Conservation (phyloP, 2,888 invertebrate genomes). For the Hybos culiciformis region DNA sequence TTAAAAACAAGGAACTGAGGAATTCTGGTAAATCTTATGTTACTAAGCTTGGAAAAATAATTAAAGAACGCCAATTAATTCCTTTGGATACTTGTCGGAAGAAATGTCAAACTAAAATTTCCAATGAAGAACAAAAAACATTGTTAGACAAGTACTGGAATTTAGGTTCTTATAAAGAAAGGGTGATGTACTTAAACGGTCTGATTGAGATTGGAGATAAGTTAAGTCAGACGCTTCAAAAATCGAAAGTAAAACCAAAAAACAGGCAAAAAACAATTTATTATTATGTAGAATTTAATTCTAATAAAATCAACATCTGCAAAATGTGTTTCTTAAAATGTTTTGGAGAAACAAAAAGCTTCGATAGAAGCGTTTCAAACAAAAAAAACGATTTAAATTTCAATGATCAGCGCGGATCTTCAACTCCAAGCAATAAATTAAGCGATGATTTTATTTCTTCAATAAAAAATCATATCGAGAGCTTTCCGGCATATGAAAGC, state of each 20-base stretch:
- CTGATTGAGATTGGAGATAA: slow-evolving; percentile 9
- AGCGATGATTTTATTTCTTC: slow-evolving; percentile 10
- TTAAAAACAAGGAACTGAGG: neutral
- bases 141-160: neutral
- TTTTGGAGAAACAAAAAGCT: slow-evolving; percentile 13
- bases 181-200: slow-evolving; percentile 3
- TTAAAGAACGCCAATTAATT: neutral
- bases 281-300: slow-evolving; percentile 12
- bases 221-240: no score
- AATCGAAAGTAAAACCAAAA: no score
- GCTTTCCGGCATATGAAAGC: slow-evolving; percentile 10
- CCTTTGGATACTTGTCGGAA: neutral
- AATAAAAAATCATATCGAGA: slow-evolving; percentile 9
- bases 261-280: slow-evolving; percentile 9
- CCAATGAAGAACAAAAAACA: neutral
- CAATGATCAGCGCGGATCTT: slow-evolving; percentile 5
- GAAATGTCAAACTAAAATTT: neutral
- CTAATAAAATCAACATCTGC: slow-evolving; percentile 14
- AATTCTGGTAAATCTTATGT: neutral
- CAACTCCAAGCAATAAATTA: slow-evolving; percentile 6
- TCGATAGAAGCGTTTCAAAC: slow-evolving; percentile 14
- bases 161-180: neutral
- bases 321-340: slow-evolving; percentile 14
- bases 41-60: neutral
- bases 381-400: slow-evolving; percentile 9